Base-by-base conservation (phyloP, 2,113 vertebrate species). In the Tympanuchus pallidicinctus region DNA sequence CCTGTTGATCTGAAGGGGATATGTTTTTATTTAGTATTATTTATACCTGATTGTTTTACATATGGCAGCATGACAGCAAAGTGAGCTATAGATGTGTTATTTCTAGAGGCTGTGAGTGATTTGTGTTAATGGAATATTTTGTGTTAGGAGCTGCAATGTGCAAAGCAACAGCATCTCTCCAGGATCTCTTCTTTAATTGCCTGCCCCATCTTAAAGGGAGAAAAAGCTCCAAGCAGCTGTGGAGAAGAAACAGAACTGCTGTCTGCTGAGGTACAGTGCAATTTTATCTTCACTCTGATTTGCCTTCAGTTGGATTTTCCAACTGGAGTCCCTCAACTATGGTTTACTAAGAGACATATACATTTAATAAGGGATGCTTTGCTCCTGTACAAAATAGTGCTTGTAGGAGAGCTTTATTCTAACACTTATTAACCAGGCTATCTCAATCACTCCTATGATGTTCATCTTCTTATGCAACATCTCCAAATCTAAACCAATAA, bases 91-190 rank as follows among this genome's bases (percentile, higher is more conserved):
- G 63, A 34, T 15, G 15, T 80, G 6, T 59, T 74, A 8, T 32
- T 83, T 90, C 45, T 67, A 81, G 57, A 54, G 36, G 80, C 28
- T 7, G 3, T 34, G 8, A 34, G 15, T 94, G 81, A 71, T 38
- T 78, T 67, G 6, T 69, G 17, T 72, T 72, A 47, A 81, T 79
- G 22, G 43, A 69, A 12, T 59, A 56, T 92, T 92, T 93, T 48
- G 0, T 40, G 72, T 65, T 82, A 98, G 98, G 98, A 98, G 70
- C 86, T 98, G 59, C 96, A 97, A 84, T 97, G 87, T 71, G 92
- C 95, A 22, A 90, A 97, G 78, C 97, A 81, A 89, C 90, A 96
- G 13, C 67, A 63, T 67, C 56, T 61, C 59, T 97, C 93, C 56
- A 95, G 72, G 61, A 28, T 79, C 11, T 30, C 72, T 12, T 36